Conservation (phyloP, 1,140 invertebrate species). For the Thereuonema tuberculata region DNA sequence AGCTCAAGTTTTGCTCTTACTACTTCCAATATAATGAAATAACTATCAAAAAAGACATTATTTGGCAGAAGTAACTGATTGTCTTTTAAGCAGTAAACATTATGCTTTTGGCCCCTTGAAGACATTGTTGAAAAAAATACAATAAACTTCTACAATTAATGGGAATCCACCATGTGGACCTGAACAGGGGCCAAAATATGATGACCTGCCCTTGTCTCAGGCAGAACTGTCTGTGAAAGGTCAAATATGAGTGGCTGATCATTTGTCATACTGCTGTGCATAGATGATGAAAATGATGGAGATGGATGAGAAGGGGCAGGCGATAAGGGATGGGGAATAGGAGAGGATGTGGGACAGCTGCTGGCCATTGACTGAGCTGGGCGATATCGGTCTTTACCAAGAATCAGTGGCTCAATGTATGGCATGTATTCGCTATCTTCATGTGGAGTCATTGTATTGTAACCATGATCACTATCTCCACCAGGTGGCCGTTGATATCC, state of each 20-base stretch:
- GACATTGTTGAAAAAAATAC: no score
- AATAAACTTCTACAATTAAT: no score
- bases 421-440: constrained; percentile 67
- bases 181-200: constrained; percentile 72
- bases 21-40: no score
- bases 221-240: constrained; percentile 15
- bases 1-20: no score
- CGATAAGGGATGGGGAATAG: constrained; percentile 20
- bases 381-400: constrained; percentile 33
- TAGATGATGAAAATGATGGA: no score
- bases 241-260: not conserved
- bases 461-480: constrained; percentile 82
- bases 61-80: no score
- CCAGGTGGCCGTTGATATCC: constrained; percentile 51
- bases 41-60: no score
- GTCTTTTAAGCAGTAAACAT: no score
- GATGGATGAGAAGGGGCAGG: constrained; percentile 24
- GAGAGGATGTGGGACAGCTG: constrained; percentile 25
- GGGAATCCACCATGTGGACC: constrained; percentile 50
- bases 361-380: constrained; percentile 25
- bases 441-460: constrained; percentile 87
- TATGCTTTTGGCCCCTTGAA: no score
- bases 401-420: constrained; percentile 46
- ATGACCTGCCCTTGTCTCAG: constrained; percentile 29
- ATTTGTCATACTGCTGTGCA: no score